Conservation (phyloP, 2,113 vertebrate species). For the Microtus montanus region DNA sequence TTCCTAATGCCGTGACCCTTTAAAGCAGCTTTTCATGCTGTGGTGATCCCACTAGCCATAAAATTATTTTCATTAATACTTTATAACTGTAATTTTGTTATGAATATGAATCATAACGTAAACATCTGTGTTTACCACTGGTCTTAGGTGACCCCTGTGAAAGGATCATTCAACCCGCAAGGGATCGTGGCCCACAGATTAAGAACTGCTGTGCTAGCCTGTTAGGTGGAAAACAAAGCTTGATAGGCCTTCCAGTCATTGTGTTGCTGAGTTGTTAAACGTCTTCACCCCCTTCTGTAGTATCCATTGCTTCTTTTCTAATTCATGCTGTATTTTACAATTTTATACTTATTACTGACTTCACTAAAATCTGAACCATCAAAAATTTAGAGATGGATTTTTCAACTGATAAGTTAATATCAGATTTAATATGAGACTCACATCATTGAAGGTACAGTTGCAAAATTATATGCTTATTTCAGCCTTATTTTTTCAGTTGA, state of each 20-base stretch:
- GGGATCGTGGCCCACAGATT: background rate
- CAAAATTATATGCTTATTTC: conserved; percentile 32
- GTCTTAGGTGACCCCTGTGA: background rate
- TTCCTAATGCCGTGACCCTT: background rate
- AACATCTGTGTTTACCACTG: background rate
- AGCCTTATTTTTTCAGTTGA: conserved; percentile 30
- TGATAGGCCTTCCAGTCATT: background rate
- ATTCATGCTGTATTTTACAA: conserved; percentile 14
- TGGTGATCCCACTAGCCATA: background rate
- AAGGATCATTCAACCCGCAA: background rate
- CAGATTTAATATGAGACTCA: conserved; percentile 44
- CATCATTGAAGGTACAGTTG: background rate
- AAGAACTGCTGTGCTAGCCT: background rate
- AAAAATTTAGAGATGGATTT: background rate
- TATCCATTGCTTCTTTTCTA: background rate
- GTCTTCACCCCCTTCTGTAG: background rate
- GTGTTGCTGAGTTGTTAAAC: background rate
- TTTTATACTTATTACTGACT: background rate
- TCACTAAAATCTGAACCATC: conserved; percentile 27
- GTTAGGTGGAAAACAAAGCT: background rate
- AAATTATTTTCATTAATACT: background rate
- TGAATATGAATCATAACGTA: background rate
- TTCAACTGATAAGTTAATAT: background rate
- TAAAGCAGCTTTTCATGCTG: background rate
- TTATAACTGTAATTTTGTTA: background rate